These are phyloP conservation scores for Lepidocyrtinus sp. DNA, from an alignment of 2,888 invertebrate species.

Conservation along the genomic window DNA sequence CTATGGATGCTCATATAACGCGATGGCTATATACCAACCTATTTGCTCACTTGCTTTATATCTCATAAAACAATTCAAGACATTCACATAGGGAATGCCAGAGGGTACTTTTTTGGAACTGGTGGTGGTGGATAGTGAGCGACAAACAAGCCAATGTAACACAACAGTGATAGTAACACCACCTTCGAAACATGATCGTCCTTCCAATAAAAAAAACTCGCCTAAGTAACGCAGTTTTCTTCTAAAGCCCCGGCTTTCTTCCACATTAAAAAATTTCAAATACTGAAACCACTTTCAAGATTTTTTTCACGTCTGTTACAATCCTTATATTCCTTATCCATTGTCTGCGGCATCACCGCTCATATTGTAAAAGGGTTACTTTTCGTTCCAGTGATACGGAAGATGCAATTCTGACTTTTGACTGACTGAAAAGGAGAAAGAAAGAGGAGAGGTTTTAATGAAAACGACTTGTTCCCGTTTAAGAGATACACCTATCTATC, in stretches of 20 bases:
- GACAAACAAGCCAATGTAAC: neutral
- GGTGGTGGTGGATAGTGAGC: neutral
- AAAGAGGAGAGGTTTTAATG: constrained; percentile 47
- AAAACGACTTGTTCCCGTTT: constrained; percentile 58
- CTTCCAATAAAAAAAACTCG: neutral
- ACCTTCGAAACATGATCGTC: neutral
- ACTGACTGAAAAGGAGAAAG: neutral
- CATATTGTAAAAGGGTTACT: constrained; percentile 15
- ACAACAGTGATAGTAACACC: neutral
- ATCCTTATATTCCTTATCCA: neutral
- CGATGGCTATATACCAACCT: neutral
- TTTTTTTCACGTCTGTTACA: neutral
- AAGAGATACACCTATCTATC: constrained; percentile 26
- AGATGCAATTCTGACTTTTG: neutral
- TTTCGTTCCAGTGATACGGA: neutral
- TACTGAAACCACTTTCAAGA: neutral
- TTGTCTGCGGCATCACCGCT: no score
- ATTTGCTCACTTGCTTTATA: neutral
- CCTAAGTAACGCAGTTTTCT: no score
- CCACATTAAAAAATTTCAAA: no score
- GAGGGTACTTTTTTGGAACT: constrained; percentile 34
- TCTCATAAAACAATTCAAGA: neutral
- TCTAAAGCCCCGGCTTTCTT: no score
- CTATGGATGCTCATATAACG: constrained; percentile 17
- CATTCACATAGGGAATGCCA: constrained; percentile 17